Percentiles rank a stretch among this genome's conserved stretches.
These are phyloP conservation scores for Diachasma alloeum DNA, from an alignment of 1,140 invertebrate genomes.

Conservation along the genomic window DNA sequence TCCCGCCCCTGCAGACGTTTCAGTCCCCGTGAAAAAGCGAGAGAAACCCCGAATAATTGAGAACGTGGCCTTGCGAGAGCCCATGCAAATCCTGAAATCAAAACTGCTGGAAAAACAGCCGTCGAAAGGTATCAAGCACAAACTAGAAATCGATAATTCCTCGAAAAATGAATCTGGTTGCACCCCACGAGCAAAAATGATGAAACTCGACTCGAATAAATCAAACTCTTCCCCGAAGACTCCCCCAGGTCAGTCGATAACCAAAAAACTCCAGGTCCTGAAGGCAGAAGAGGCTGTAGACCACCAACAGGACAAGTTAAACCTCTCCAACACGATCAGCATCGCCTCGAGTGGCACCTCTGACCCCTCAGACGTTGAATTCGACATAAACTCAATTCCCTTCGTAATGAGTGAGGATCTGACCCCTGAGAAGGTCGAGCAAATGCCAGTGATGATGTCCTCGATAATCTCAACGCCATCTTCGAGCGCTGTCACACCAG, in stretches of 20 bases:
- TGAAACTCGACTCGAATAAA: constrained; percentile 53
- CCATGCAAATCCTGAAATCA: constrained; percentile 55
- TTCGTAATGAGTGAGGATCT: constrained; percentile 75
- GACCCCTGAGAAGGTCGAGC: constrained; percentile 69
- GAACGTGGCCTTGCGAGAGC: constrained; percentile 56
- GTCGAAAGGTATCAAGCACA: constrained; percentile 53
- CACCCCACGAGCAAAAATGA: constrained; percentile 45
- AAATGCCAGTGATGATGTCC: constrained; percentile 73
- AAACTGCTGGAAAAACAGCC: constrained; percentile 52
- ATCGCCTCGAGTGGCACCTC: constrained; percentile 28
- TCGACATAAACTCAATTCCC: constrained; percentile 79
- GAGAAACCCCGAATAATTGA: constrained; percentile 62
- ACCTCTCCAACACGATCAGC: constrained; percentile 20
- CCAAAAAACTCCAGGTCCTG: constrained; percentile 47
- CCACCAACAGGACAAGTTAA: constrained; percentile 12
- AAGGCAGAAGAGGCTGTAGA: constrained; percentile 43
- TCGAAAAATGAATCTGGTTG: constrained; percentile 34
- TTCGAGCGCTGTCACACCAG: constrained; percentile 28
- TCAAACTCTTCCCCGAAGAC: constrained; percentile 27
- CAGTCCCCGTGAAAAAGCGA: constrained; percentile 58
- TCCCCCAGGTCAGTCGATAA: constrained; percentile 29
- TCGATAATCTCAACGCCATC: constrained; percentile 63
- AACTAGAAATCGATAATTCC: constrained; percentile 39
- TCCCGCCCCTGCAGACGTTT: constrained; percentile 32
- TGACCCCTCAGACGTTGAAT: constrained; percentile 68